These are phyloP conservation scores for Eira barbara DNA, from an alignment of 2,113 vertebrate species.

Conservation along the genomic window DNA sequence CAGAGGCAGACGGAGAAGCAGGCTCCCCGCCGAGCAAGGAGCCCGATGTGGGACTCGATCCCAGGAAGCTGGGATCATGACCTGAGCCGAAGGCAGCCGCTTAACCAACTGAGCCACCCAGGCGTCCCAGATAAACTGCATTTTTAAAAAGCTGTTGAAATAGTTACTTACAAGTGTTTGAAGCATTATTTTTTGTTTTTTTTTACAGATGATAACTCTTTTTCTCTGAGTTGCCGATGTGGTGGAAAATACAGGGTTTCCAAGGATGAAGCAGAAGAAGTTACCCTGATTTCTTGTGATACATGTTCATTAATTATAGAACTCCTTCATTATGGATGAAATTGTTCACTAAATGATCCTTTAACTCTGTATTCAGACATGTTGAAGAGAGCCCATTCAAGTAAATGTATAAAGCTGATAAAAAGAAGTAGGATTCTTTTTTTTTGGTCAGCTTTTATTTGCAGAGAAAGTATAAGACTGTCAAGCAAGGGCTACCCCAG, in stretches of 20 bases:
- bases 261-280: slow-evolving; percentile 79
- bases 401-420: neutral
- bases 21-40: no score
- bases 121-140: neutral
- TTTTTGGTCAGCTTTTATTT: slow-evolving; percentile 12
- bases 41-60: no score
- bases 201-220: slow-evolving; percentile 81
- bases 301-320: slow-evolving; percentile 84
- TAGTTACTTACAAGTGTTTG: neutral
- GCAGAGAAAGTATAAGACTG: neutral
- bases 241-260: slow-evolving; percentile 83
- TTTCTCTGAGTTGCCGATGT: slow-evolving; percentile 82
- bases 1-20: no score
- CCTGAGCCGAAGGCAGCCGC: no score
- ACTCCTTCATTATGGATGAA: slow-evolving; percentile 76
- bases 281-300: slow-evolving; percentile 83
- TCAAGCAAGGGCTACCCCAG: neutral
- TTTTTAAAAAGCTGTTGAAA: neutral
- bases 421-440: neutral
- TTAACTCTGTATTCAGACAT: neutral
- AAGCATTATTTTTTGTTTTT: slow-evolving; percentile 39
- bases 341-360: neutral
- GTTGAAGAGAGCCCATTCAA: neutral
- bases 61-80: no score
- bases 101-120: no score